phyloP scores from a whole-genome alignment of 2,888 invertebrate species.

The Hemithea aestivaria region DNA sequence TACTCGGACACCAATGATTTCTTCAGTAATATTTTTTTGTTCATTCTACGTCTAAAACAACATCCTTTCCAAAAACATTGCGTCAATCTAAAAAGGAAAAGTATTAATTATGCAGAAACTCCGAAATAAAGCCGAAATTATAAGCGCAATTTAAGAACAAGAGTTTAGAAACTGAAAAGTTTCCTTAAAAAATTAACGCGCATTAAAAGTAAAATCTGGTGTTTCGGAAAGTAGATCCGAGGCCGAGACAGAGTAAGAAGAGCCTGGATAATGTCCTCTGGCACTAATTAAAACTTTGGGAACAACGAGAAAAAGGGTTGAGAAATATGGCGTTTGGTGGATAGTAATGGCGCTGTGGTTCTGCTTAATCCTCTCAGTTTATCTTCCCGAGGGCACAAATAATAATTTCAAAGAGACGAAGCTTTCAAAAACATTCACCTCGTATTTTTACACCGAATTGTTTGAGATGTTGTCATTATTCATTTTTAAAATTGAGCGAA shows the following conservation, averaged over 20 bases:
- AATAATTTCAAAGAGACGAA: slow-evolving; percentile 43
- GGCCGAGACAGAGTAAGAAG: slow-evolving; percentile 54
- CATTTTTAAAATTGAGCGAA: background rate
- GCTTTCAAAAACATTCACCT: slow-evolving; percentile 14
- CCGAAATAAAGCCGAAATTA: slow-evolving; percentile 17
- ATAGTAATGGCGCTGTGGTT: slow-evolving; percentile 66
- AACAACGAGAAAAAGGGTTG: slow-evolving; percentile 70
- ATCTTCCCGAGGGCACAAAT: slow-evolving; percentile 48
- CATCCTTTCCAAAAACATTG: too few relatives aligned
- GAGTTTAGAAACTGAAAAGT: slow-evolving; percentile 37
- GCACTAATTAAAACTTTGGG: slow-evolving; percentile 76
- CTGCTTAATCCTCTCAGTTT: slow-evolving; percentile 63
- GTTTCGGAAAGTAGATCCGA: slow-evolving; percentile 51
- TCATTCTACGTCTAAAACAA: too few relatives aligned
- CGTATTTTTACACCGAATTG: slow-evolving; percentile 19
- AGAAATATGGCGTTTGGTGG: slow-evolving; percentile 68
- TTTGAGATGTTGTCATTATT: slow-evolving; percentile 11
- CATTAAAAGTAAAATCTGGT: slow-evolving; percentile 52
- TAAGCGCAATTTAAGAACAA: slow-evolving; percentile 25
- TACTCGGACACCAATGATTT: too few relatives aligned
- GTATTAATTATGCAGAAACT: slow-evolving; percentile 2
- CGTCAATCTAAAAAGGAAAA: background rate
- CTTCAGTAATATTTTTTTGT: too few relatives aligned
- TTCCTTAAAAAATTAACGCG: slow-evolving; percentile 42
- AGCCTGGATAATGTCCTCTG: slow-evolving; percentile 72